Percentiles rank a stretch among this genome's conserved stretches.
Evolutionary conservation across 1,140 invertebrate genomes (phyloP).

Genomic region (Brachionus calyciflorus): DNA sequence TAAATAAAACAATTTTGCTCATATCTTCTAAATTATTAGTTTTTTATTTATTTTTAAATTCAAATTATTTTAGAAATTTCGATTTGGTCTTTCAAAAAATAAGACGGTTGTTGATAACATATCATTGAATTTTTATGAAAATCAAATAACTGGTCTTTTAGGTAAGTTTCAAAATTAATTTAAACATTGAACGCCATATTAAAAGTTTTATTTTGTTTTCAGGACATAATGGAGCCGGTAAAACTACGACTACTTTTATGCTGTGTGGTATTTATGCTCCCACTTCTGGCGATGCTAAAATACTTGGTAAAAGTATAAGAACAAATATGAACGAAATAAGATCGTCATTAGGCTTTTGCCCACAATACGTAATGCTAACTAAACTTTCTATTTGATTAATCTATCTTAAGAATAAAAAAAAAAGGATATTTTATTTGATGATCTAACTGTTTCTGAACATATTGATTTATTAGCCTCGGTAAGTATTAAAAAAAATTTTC

Average conservation of each 20-base stretch:
- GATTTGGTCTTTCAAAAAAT: conserved; percentile 49
- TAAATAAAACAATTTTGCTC: conserved; percentile 66
- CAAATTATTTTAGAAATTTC: conserved; percentile 1
- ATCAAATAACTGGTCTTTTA: conserved; percentile 65
- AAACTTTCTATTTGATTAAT: neutral
- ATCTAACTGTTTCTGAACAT: conserved; percentile 83
- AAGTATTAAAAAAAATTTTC: conserved; percentile 50
- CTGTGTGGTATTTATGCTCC: conserved; percentile 38
- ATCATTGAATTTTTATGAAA: conserved; percentile 68
- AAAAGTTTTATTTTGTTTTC: conserved; percentile 14
- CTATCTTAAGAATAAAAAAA: conserved; percentile 49
- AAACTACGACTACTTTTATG: conserved; percentile 64
- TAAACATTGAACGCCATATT: conserved; percentile 63
- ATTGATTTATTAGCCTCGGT: conserved; percentile 75
- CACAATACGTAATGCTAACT: conserved; percentile 38
- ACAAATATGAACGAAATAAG: conserved; percentile 44
- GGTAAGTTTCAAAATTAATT: conserved; percentile 67
- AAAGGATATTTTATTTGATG: conserved; percentile 77
- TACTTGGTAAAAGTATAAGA: conserved; percentile 1
- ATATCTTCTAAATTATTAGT: conserved; percentile 55
- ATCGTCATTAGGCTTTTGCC: conserved; percentile 41
- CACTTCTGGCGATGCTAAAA: conserved; percentile 6
- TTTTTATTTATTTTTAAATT: neutral
- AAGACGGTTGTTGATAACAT: conserved; percentile 66
- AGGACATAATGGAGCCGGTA: conserved; percentile 67